Evolutionary conservation across 2,888 invertebrate genomes (phyloP).

Genomic region (Acleris laterana): DNA sequence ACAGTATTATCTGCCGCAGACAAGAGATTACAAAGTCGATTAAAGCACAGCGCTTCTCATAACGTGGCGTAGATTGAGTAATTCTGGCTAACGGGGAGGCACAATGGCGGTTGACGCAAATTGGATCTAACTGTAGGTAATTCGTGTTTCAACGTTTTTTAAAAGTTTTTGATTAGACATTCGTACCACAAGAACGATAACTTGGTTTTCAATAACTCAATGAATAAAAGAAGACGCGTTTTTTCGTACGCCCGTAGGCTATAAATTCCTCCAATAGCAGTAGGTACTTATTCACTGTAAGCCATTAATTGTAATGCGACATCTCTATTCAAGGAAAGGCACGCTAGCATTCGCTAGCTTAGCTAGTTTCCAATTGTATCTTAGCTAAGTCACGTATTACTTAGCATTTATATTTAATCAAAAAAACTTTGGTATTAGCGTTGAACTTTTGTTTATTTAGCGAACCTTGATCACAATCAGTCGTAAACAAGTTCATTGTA

Average conservation of each 20-base stretch:
- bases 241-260: neutral
- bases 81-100: neutral
- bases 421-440: too few species aligned
- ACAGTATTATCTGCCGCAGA: neutral
- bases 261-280: neutral
- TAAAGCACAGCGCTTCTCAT: constrained; percentile 2
- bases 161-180: neutral
- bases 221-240: too few species aligned
- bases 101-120: constrained; percentile 11
- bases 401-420: too few species aligned
- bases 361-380: too few species aligned
- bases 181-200: neutral
- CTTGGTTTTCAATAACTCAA: too few species aligned
- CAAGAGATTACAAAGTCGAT: constrained; percentile 7
- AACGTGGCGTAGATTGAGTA: constrained; percentile 4
- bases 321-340: neutral
- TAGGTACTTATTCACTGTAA: constrained; percentile 12
- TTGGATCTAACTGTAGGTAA: constrained; percentile 1
- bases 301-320: neutral
- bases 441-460: too few species aligned
- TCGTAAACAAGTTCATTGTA: too few species aligned
- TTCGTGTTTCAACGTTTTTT: neutral
- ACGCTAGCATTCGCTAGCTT: too few species aligned
- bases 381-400: too few species aligned
- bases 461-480: too few species aligned